Conservation (phyloP, 1,140 invertebrate genomes). For the Luehdorfia chinensis region DNA sequence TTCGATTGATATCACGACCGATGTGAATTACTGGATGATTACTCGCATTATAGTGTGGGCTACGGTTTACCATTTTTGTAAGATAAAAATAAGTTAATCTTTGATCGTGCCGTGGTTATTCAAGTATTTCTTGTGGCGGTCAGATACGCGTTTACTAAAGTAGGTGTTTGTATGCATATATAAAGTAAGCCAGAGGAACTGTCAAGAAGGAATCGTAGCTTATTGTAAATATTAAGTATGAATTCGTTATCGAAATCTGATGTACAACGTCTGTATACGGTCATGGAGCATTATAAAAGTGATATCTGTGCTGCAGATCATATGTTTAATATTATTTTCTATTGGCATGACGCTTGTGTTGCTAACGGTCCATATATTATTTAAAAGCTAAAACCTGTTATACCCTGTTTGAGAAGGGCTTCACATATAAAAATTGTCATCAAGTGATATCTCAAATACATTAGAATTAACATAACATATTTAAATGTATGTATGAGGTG, state of each 20-base stretch:
- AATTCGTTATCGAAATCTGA: slow-evolving; percentile 61
- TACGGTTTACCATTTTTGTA: slow-evolving; percentile 1
- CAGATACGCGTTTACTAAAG: neutral
- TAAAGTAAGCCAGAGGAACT: too few species aligned
- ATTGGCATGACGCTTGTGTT: slow-evolving; percentile 30
- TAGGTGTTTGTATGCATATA: neutral
- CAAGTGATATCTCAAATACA: slow-evolving; percentile 1
- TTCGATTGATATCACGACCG: too few species aligned
- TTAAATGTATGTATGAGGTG: neutral
- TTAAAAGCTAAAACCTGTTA: too few species aligned
- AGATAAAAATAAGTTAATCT: neutral
- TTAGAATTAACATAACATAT: slow-evolving; percentile 9
- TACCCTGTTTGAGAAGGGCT: too few species aligned
- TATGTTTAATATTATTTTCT: slow-evolving; percentile 38
- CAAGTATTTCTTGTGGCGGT: too few species aligned
- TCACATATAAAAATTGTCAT: too few species aligned
- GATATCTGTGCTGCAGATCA: slow-evolving; percentile 29
- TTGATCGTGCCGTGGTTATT: neutral
- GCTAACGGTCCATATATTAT: too few species aligned
- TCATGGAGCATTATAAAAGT: slow-evolving; percentile 44
- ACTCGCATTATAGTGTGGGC: slow-evolving; percentile 1
- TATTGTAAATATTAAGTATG: slow-evolving; percentile 61
- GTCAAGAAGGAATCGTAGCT: slow-evolving; percentile 5
- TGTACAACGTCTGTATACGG: slow-evolving; percentile 75
- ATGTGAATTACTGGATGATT: neutral